Evolutionary conservation across 2,113 vertebrate species (phyloP).

Genomic region (western clawed frog (Xenopus tropicalis)): DNA sequence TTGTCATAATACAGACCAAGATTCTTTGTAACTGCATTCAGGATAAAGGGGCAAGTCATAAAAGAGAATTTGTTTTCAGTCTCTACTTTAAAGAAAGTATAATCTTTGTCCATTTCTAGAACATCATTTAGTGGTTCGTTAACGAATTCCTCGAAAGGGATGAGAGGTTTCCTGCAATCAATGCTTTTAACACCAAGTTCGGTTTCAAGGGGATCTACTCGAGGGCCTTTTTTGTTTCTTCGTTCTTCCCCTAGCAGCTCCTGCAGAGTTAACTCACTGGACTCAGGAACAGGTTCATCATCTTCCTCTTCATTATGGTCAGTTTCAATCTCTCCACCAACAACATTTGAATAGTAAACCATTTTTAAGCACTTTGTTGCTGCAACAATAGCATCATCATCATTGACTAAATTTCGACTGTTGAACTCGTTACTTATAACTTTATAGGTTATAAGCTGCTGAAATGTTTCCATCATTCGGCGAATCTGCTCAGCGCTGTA

Average conservation of each 20-base stretch:
- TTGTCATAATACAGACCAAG: constrained; percentile 98
- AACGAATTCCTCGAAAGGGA: constrained; percentile 92
- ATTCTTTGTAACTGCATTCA: constrained; percentile 94
- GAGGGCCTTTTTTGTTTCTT: constrained; percentile 88
- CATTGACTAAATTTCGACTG: constrained; percentile 86
- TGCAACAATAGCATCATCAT: constrained; percentile 91
- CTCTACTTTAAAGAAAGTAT: constrained; percentile 97
- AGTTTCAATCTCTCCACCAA: constrained; percentile 85
- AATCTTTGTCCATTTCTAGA: constrained; percentile 99
- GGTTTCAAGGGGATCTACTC: constrained; percentile 86
- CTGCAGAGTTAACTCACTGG: constrained; percentile 88
- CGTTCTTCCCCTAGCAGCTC: constrained; percentile 93
- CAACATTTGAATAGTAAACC: constrained; percentile 93
- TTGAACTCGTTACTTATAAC: constrained; percentile 95
- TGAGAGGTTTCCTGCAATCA: constrained; percentile 85
- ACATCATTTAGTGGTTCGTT: constrained; percentile 96
- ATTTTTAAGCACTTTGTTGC: constrained; percentile 96
- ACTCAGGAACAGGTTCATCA: constrained; percentile 82
- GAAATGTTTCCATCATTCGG: constrained; percentile 96
- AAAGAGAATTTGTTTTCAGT: constrained; percentile 98
- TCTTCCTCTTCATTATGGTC: constrained; percentile 93
- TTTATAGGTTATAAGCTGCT: constrained; percentile 97
- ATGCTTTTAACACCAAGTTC: constrained; percentile 87
- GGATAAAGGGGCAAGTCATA: constrained; percentile 96
- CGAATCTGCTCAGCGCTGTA: constrained; percentile 81